A percentile compares a stretch with the other conserved stretches of the same genome.
These are phyloP conservation scores for Arenicola marina DNA, from an alignment of 2,888 invertebrate genomes.

Conservation along the genomic window DNA sequence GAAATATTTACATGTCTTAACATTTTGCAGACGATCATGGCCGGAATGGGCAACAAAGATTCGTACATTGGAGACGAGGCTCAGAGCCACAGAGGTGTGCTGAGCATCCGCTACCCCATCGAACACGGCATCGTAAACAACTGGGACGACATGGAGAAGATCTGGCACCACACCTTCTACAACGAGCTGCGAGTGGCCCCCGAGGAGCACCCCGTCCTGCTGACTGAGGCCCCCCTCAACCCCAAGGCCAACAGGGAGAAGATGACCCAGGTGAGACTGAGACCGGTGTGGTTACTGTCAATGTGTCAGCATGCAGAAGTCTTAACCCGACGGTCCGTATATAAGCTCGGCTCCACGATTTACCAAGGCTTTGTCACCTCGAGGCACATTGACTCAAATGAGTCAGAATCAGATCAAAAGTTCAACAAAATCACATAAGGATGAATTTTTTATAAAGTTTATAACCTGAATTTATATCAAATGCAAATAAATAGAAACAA, in stretches of 20 bases:
- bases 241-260: slow-evolving; percentile 88
- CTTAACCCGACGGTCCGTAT: no score
- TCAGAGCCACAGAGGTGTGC: slow-evolving; percentile 44
- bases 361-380: no score
- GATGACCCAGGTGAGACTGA: slow-evolving; percentile 70
- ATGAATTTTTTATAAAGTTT: no score
- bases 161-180: slow-evolving; percentile 99
- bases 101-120: slow-evolving; percentile 42
- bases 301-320: no score
- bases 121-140: slow-evolving; percentile 46
- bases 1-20: no score
- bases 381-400: no score
- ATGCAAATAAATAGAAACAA: no score
- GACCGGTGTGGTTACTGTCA: no score
- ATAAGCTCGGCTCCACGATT: no score
- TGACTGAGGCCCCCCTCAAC: slow-evolving; percentile 86
- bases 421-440: no score
- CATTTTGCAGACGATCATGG: slow-evolving; percentile 76
- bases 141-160: slow-evolving; percentile 70
- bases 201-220: slow-evolving; percentile 85
- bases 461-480: no score
- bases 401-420: no score
- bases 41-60: slow-evolving; percentile 61
- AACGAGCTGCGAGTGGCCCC: slow-evolving; percentile 89
- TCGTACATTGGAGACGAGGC: slow-evolving; percentile 46